These are phyloP conservation scores for Strigamia transsilvanica DNA, from an alignment of 2,888 invertebrate genomes.

Conservation along the genomic window DNA sequence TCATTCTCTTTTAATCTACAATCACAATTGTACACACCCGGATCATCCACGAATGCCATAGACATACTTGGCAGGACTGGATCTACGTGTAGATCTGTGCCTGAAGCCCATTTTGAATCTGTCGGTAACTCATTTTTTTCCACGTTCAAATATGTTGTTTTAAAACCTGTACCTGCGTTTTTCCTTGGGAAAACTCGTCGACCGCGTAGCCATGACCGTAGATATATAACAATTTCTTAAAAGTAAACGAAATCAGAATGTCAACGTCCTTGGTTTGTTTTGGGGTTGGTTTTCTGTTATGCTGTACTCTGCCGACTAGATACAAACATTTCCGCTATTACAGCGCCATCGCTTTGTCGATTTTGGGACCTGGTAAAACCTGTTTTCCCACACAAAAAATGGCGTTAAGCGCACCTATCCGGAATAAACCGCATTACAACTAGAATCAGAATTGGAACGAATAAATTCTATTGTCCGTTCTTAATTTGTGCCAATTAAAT, in stretches of 20 bases:
- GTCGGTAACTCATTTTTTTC: neutral
- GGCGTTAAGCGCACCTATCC: too few relatives aligned
- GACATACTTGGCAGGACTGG: constrained; percentile 1
- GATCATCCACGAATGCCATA: too few relatives aligned
- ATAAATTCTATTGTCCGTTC: too few relatives aligned
- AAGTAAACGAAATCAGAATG: neutral
- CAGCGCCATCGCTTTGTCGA: neutral
- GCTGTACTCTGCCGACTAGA: neutral
- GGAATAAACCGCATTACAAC: too few relatives aligned
- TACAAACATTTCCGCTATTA: neutral
- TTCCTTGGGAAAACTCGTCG: neutral
- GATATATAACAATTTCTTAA: neutral
- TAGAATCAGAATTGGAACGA: too few relatives aligned
- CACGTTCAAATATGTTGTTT: neutral
- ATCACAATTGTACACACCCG: too few relatives aligned
- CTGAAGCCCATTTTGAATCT: neutral
- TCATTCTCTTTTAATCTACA: too few relatives aligned
- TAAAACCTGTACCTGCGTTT: constrained; percentile 28
- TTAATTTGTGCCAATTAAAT: too few relatives aligned
- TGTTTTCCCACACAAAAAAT: too few relatives aligned
- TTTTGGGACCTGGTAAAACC: neutral
- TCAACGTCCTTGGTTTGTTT: constrained; percentile 31
- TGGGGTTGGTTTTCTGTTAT: neutral
- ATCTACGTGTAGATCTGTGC: constrained; percentile 4
- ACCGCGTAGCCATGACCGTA: neutral